These are phyloP conservation scores for Volucella inanis DNA, from an alignment of 2,888 invertebrate species.

Conservation along the genomic window DNA sequence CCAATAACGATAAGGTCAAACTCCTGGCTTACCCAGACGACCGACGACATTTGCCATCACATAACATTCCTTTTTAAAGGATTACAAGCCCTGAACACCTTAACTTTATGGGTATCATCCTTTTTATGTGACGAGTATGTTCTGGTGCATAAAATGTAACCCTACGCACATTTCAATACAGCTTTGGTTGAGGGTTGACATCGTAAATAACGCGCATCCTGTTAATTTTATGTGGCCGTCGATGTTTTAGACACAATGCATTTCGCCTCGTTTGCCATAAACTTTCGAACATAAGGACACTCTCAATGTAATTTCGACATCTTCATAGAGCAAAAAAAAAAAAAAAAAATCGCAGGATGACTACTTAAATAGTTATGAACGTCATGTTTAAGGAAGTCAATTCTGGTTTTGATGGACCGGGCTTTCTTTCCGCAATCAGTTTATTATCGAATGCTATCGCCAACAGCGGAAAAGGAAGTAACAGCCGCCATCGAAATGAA, in stretches of 20 bases:
- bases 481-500: not conserved
- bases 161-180: slow-evolving; percentile 38
- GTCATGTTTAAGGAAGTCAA: slow-evolving; percentile 54
- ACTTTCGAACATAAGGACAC: slow-evolving; percentile 11
- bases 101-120: slow-evolving; percentile 19
- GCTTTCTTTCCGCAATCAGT: slow-evolving; percentile 51
- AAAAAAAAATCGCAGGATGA: slow-evolving; percentile 20
- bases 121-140: not conserved
- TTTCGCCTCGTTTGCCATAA: slow-evolving; percentile 10
- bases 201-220: slow-evolving; percentile 36
- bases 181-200: slow-evolving; percentile 31
- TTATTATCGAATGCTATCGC: slow-evolving; percentile 29
- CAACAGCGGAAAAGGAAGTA: not conserved
- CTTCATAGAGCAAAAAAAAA: slow-evolving; percentile 6
- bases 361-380: slow-evolving; percentile 47
- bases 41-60: no score
- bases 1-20: no score
- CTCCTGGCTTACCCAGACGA: no score
- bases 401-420: slow-evolving; percentile 45
- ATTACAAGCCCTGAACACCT: slow-evolving; percentile 1
- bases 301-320: slow-evolving; percentile 10
- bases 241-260: slow-evolving; percentile 53
- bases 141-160: slow-evolving; percentile 3
- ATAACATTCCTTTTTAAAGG: no score
- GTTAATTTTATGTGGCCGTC: slow-evolving; percentile 29